Evolutionary conservation across 2,797 vertebrate species (phyloP).

Genomic region (Eidolon dupreanum): DNA sequence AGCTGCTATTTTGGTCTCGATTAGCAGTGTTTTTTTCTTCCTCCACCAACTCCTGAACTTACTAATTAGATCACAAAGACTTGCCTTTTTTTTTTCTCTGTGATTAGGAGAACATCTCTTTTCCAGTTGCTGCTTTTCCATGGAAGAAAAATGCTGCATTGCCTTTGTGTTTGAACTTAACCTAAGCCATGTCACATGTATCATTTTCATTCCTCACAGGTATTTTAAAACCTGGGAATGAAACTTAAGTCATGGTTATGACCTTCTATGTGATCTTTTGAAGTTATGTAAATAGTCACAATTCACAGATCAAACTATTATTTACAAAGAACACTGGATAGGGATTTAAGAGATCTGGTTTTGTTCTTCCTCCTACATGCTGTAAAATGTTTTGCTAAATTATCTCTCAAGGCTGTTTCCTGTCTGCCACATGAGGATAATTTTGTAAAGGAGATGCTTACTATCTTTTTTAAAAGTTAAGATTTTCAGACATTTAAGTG

Average conservation of each 20-base stretch:
- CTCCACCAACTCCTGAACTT: constrained; percentile 58
- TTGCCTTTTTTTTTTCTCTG: not conserved
- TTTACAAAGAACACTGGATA: not conserved
- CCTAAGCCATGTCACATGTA: not conserved
- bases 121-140: constrained; percentile 1
- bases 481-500: not conserved
- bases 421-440: not conserved
- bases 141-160: not conserved
- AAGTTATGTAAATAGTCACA: not conserved
- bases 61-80: constrained; percentile 57
- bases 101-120: constrained; percentile 21
- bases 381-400: not conserved
- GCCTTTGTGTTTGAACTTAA: constrained; percentile 6
- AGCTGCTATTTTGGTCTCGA: constrained; percentile 58
- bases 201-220: not conserved
- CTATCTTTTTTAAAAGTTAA: not conserved
- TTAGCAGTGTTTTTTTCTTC: constrained; percentile 56
- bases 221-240: not conserved
- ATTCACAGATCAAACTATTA: not conserved
- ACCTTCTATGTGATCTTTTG: not conserved
- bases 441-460: constrained; percentile 24
- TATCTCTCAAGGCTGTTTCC: not conserved
- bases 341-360: not conserved
- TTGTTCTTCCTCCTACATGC: not conserved
- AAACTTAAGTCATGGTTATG: not conserved